Conservation (phyloP, 2,113 vertebrate species). For the Mellivora capensis region DNA sequence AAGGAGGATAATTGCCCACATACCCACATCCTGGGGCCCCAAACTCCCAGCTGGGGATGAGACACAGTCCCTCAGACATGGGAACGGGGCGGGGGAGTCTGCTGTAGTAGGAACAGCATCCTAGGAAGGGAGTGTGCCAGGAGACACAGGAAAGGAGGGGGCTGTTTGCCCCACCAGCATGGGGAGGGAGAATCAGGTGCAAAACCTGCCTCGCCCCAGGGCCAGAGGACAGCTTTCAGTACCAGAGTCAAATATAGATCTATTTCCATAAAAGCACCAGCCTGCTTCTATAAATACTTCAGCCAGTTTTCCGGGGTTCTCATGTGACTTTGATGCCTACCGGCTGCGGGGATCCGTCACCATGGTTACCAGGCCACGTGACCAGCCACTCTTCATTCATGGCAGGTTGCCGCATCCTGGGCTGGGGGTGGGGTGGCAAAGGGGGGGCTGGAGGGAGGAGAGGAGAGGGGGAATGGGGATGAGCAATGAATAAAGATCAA, state of each 20-base stretch:
- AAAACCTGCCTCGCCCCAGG: constrained; percentile 46
- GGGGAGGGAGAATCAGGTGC: not conserved
- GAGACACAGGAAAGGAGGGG: not conserved
- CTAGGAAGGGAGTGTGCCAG: not conserved
- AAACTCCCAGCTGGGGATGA: not conserved
- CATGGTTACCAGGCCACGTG: constrained; percentile 81
- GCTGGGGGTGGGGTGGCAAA: constrained; percentile 33
- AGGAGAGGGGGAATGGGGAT: not conserved
- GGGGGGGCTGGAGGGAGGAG: not conserved
- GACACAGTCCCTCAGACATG: not conserved
- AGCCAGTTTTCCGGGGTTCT: constrained; percentile 80
- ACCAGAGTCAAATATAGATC: constrained; percentile 65
- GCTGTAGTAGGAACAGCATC: not conserved
- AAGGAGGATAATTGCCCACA: not conserved
- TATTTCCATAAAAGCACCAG: constrained; percentile 82
- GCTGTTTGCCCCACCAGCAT: not conserved
- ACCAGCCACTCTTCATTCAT: constrained; percentile 80
- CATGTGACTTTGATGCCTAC: constrained; percentile 84
- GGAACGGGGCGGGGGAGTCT: not conserved
- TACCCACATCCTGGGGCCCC: not conserved
- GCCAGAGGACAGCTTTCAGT: constrained; percentile 59
- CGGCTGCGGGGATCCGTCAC: constrained; percentile 80
- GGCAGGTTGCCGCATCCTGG: constrained; percentile 32
- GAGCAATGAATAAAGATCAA: not conserved
- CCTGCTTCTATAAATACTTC: constrained; percentile 85